Evolutionary conservation across 2,797 vertebrate species (phyloP).

Genomic region (Peromyscus nudipes): DNA sequence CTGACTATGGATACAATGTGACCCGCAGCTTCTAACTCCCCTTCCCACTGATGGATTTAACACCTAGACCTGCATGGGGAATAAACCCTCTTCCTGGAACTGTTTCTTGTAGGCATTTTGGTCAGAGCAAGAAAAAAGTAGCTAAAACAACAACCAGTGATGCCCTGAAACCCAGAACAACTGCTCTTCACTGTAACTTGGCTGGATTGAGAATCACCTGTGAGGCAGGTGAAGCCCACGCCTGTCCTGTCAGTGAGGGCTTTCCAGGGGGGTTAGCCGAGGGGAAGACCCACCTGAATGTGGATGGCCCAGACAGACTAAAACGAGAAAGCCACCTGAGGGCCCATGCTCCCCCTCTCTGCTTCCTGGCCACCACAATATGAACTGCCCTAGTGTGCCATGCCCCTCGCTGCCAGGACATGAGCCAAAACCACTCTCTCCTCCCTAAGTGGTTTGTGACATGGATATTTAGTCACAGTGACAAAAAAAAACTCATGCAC

Average conservation of each 20-base stretch:
- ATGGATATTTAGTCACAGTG: not conserved
- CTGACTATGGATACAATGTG: not conserved
- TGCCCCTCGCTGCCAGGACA: not conserved
- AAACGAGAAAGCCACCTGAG: not conserved
- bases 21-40: not conserved
- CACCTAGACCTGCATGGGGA: not conserved
- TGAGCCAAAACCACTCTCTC: not conserved
- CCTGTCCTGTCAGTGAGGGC: no score
- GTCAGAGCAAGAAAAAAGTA: not conserved
- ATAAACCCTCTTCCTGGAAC: not conserved
- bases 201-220: not conserved
- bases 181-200: not conserved
- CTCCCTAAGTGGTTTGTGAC: not conserved
- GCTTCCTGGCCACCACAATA: not conserved
- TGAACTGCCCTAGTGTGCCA: not conserved
- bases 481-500: not conserved
- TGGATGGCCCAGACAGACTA: not conserved
- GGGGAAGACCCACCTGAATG: not conserved
- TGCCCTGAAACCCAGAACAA: not conserved
- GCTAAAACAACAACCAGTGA: not conserved
- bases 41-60: no score
- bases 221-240: not conserved
- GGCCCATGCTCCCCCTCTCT: not conserved
- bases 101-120: not conserved
- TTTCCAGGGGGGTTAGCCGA: not conserved